A percentile compares a stretch with the other conserved stretches of the same genome.
phyloP scores from a whole-genome alignment of 2,113 vertebrate genomes.

The Oriolus oriolus region DNA sequence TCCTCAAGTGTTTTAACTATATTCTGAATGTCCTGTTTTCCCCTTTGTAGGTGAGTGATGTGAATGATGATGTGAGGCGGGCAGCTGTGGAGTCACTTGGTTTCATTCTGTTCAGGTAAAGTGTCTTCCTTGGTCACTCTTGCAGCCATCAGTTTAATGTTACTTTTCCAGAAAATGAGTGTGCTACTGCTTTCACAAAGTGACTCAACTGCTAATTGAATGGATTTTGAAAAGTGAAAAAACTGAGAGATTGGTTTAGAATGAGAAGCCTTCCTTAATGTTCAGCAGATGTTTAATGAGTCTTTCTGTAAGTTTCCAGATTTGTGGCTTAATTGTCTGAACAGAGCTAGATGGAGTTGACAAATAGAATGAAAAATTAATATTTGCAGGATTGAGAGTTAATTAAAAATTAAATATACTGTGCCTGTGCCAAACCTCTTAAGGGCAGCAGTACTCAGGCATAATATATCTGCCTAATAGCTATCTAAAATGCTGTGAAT shows the following conservation, averaged over 20 bases:
- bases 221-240: background rate
- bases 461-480: background rate
- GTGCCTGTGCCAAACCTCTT: background rate
- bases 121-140: background rate
- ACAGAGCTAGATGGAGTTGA: background rate
- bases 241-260: background rate
- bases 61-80: conserved; percentile 94
- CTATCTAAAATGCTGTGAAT: background rate
- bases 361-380: conserved; percentile 21
- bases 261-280: background rate
- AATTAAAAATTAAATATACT: conserved; percentile 18
- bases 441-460: background rate
- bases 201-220: background rate
- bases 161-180: background rate
- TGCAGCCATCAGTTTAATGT: background rate
- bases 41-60: conserved; percentile 87
- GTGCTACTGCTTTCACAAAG: background rate
- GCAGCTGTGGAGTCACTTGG: conserved; percentile 98
- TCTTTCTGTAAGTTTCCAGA: background rate
- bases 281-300: background rate
- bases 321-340: background rate
- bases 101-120: conserved; percentile 98
- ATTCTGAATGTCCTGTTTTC: background rate
- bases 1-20: background rate
- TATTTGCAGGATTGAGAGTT: background rate